Conservation (phyloP, 2,113 vertebrate genomes). For the Pelodiscus sinensis region DNA sequence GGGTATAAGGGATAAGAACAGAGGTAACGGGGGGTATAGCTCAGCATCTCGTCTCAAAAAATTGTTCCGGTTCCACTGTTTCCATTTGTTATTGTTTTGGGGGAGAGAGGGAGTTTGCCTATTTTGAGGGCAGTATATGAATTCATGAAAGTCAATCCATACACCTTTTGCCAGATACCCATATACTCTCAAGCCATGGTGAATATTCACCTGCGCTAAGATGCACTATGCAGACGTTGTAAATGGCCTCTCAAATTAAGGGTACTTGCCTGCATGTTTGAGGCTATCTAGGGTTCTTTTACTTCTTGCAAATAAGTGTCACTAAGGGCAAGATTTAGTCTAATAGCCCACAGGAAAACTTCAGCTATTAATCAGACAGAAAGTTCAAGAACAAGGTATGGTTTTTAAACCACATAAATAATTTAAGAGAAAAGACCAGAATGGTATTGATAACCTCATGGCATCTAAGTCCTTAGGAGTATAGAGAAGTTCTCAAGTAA, state of each 20-base stretch:
- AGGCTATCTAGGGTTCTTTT: neutral
- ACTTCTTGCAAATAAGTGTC: neutral
- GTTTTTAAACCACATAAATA: neutral
- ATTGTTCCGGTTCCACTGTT: too few relatives aligned
- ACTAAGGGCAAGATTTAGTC: neutral
- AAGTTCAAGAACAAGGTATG: neutral
- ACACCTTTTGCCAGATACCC: neutral
- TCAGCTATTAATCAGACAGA: neutral
- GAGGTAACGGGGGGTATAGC: too few relatives aligned
- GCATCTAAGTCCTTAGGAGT: neutral
- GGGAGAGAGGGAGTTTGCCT: neutral
- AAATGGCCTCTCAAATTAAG: neutral
- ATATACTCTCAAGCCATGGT: accelerated
- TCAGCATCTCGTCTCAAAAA: too few relatives aligned
- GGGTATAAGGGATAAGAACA: too few relatives aligned
- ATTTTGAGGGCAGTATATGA: neutral
- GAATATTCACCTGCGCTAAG: neutral
- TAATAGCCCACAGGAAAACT: neutral
- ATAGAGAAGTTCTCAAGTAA: neutral
- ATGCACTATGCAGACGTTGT: neutral
- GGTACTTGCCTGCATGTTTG: neutral
- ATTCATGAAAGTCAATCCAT: neutral
- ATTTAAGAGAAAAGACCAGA: neutral
- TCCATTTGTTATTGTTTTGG: neutral
- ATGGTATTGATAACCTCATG: neutral